Conservation (phyloP, 1,140 invertebrate species). For the Zaprionus vittiger region DNA sequence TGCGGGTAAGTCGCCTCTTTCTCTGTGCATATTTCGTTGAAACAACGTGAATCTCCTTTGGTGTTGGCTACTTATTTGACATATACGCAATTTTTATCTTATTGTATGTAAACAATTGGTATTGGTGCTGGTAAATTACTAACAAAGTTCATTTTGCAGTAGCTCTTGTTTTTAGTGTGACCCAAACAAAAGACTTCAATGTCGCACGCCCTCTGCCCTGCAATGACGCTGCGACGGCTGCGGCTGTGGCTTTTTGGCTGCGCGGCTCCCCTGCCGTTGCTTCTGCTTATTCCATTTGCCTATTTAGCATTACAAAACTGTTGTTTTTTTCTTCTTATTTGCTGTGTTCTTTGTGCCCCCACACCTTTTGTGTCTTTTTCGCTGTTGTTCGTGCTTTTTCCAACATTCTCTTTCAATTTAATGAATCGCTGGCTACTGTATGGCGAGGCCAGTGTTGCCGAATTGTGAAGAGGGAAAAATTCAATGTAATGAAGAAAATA, state of each 20-base stretch:
- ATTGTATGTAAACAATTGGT: conserved; percentile 34
- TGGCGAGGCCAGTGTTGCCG: not conserved
- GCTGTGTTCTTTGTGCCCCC: conserved; percentile 59
- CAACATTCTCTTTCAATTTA: conserved; percentile 74
- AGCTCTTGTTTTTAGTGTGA: conserved; percentile 18
- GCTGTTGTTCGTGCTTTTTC: conserved; percentile 79
- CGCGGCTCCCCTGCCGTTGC: conserved; percentile 4
- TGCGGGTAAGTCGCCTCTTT: conserved; percentile 41
- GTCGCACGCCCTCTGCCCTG: conserved; percentile 33
- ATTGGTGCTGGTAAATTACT: conserved; percentile 46
- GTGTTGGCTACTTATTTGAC: conserved; percentile 39
- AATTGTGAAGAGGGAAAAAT: not conserved
- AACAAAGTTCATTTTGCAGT: conserved; percentile 14
- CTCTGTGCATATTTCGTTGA: conserved; percentile 18
- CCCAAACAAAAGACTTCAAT: conserved; percentile 76
- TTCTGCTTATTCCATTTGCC: conserved; percentile 28
- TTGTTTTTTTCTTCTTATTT: conserved; percentile 56
- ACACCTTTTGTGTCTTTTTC: conserved; percentile 73
- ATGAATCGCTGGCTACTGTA: conserved; percentile 53
- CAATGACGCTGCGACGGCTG: conserved; percentile 23
- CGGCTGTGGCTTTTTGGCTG: not conserved
- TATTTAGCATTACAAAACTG: conserved; percentile 81
- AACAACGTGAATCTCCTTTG: conserved; percentile 38
- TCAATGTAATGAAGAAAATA: not conserved
- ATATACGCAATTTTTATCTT: conserved; percentile 8